Percentiles rank a stretch among this genome's conserved stretches.
Conservation (phyloP, 2,113 vertebrate genomes). For the Ceratotherium simum region DNA sequence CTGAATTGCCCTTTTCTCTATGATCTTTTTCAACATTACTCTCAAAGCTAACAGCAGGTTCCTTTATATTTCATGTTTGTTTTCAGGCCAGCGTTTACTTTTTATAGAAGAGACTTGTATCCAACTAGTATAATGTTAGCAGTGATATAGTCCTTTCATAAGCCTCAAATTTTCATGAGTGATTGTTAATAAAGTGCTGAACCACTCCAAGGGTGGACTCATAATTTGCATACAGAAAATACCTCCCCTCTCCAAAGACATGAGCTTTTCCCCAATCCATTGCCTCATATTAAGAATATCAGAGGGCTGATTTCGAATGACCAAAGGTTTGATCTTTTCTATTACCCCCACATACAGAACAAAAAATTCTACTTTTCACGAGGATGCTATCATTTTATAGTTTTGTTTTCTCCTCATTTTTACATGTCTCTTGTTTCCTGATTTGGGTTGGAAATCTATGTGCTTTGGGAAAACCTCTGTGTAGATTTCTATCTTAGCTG, state of each 20-base stretch:
- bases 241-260: not conserved
- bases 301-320: not conserved
- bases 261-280: not conserved
- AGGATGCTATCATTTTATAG: not conserved
- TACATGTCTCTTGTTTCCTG: not conserved
- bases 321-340: not conserved
- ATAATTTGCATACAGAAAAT: slow-evolving; percentile 3
- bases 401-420: slow-evolving; percentile 16
- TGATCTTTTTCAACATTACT: not conserved
- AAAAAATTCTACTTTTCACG: not conserved
- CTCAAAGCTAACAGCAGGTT: not conserved
- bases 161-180: not conserved
- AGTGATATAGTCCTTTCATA: not conserved
- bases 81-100: not conserved
- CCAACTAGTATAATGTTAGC: not conserved
- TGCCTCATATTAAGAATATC: not conserved
- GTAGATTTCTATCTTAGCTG: slow-evolving; percentile 17
- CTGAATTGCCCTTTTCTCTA: not conserved
- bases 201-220: not conserved
- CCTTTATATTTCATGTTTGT: not conserved
- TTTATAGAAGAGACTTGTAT: not conserved
- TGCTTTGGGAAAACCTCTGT: not conserved
- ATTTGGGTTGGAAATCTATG: not conserved
- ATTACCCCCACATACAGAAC: not conserved
- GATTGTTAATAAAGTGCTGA: not conserved